Conservation (phyloP, 2,113 vertebrate species). For the Atractosteus spatula region DNA sequence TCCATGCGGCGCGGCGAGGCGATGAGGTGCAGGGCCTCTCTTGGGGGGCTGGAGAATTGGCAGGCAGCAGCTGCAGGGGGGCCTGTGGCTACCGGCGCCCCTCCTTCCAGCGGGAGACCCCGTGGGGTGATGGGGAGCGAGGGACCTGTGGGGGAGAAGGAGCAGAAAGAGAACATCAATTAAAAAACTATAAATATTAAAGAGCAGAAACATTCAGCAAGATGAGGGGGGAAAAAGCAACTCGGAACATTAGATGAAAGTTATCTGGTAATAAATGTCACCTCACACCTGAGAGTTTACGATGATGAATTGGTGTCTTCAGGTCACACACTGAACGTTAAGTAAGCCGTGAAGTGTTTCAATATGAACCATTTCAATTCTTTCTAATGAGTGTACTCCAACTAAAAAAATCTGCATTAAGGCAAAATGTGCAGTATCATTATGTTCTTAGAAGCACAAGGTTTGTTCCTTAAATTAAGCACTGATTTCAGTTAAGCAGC, state of each 20-base stretch:
- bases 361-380: no score
- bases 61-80: slow-evolving; percentile 29
- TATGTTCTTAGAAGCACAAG: no score
- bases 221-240: slow-evolving; percentile 40
- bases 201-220: slow-evolving; percentile 70
- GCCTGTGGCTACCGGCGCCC: slow-evolving; percentile 40
- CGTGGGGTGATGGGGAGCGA: slow-evolving; percentile 49
- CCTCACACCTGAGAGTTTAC: slow-evolving; percentile 1
- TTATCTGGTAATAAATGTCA: slow-evolving; percentile 21
- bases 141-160: slow-evolving; percentile 52
- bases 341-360: no score
- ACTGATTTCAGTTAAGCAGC: no score
- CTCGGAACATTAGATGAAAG: slow-evolving; percentile 15
- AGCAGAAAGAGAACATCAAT: slow-evolving; percentile 71
- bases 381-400: no score
- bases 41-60: slow-evolving; percentile 17
- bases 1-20: neutral
- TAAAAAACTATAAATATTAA: slow-evolving; percentile 76
- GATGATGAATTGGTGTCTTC: slow-evolving; percentile 49
- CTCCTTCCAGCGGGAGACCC: slow-evolving; percentile 55
- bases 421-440: no score
- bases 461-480: no score
- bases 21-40: neutral
- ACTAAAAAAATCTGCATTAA: no score
- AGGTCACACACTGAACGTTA: no score